A percentile compares a stretch with the other conserved stretches of the same genome.
Conservation (phyloP, 2,797 vertebrate species). For the Rhynchotus rufescens region DNA sequence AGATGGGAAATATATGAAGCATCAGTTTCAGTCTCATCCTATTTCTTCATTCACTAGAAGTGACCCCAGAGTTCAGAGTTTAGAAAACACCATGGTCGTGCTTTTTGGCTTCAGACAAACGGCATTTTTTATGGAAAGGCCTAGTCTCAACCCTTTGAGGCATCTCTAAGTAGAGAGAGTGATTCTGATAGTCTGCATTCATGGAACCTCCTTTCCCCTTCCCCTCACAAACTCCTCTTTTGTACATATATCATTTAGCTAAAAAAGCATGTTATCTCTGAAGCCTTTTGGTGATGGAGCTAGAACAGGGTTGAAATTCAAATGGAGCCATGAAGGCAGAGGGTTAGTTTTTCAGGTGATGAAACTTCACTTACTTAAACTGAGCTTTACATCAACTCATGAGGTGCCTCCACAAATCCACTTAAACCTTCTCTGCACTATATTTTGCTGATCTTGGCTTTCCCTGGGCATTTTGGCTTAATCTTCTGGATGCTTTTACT, state of each 20-base stretch:
- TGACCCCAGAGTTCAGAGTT: not conserved
- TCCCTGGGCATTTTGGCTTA: slow-evolving; percentile 46
- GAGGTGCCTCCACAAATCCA: not conserved
- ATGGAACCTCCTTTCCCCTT: not conserved
- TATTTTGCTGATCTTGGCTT: slow-evolving; percentile 55
- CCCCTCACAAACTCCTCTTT: accelerated
- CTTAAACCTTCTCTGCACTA: not conserved
- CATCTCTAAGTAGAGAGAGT: not conserved
- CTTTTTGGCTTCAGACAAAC: not conserved
- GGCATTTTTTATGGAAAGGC: not conserved
- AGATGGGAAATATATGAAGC: not conserved
- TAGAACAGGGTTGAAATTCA: not conserved
- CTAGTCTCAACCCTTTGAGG: not conserved
- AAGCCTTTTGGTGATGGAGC: not conserved
- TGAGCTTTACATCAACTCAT: not conserved
- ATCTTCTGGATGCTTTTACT: slow-evolving; percentile 23
- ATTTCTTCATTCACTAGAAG: not conserved
- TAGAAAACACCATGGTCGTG: not conserved
- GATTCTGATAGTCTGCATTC: not conserved
- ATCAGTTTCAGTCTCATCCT: not conserved
- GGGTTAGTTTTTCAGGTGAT: not conserved
- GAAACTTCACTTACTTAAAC: not conserved
- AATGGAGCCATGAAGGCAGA: not conserved
- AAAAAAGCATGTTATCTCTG: not conserved
- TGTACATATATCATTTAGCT: not conserved